Evolutionary conservation across 2,888 invertebrate species (phyloP).

Genomic region (Apamea monoglypha): DNA sequence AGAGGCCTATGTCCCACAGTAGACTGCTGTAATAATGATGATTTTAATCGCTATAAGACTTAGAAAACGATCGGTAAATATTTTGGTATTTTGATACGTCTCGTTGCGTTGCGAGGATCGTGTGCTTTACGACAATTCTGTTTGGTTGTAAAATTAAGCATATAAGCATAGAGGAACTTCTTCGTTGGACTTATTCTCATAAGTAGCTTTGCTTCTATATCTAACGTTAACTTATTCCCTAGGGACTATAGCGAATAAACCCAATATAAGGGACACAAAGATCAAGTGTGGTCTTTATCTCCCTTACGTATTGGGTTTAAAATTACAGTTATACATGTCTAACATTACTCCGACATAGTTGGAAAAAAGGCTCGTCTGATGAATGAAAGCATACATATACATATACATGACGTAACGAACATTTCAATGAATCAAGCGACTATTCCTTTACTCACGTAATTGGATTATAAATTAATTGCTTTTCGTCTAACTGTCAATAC

Average conservation of each 20-base stretch:
- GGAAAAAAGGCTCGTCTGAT: neutral
- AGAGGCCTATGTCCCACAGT: neutral
- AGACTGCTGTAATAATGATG: neutral
- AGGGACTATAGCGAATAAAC: neutral
- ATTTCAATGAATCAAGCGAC: conserved; percentile 13
- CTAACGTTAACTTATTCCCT: neutral
- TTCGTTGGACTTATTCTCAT: neutral
- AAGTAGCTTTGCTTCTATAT: neutral
- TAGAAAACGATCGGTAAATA: neutral
- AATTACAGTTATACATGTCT: no score
- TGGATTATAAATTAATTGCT: conserved; percentile 35
- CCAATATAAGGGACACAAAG: no score
- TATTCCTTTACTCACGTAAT: conserved; percentile 33
- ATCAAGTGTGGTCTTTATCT: neutral
- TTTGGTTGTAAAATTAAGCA: neutral
- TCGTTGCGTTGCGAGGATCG: neutral
- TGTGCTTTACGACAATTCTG: neutral
- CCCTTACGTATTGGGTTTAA: neutral
- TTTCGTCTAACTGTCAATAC: conserved; percentile 24
- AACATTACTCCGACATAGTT: neutral
- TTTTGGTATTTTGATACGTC: neutral
- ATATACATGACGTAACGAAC: neutral
- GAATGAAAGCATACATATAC: neutral
- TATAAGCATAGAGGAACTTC: neutral
- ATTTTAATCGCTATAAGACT: no score